Evolutionary conservation across 1,140 invertebrate species (phyloP).

Genomic region (Drosophila equinoxialis): DNA sequence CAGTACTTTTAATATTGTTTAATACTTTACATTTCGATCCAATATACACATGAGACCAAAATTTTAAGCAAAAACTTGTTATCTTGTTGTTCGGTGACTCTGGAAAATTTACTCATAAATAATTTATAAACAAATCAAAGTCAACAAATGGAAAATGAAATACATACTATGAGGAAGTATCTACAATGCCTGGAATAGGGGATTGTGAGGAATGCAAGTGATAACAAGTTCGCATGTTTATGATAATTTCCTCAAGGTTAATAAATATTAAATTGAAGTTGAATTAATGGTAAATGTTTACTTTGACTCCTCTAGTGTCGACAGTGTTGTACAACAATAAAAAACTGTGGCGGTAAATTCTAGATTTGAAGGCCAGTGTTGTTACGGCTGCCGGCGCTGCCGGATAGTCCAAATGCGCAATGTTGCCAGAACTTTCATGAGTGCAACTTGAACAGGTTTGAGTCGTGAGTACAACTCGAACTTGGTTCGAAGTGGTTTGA

Average conservation of each 20-base stretch:
- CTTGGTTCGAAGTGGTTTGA: no score
- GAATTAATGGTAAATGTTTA: background rate
- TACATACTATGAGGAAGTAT: background rate
- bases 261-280: slow-evolving; percentile 3
- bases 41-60: background rate
- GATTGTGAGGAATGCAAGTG: background rate
- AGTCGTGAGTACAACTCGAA: no score
- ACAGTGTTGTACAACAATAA: no score
- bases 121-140: slow-evolving; percentile 36
- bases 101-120: slow-evolving; percentile 57
- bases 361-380: no score
- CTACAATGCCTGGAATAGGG: background rate
- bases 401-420: no score
- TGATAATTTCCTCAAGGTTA: slow-evolving; percentile 17
- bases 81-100: background rate
- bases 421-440: no score
- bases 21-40: no score
- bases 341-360: no score
- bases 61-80: slow-evolving; percentile 3
- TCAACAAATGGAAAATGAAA: slow-evolving; percentile 10
- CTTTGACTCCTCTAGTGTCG: no score
- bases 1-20: no score
- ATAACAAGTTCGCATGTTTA: slow-evolving; percentile 12
- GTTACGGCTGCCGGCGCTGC: no score
- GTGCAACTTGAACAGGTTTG: no score